Evolutionary conservation across 2,797 vertebrate genomes (phyloP).

Genomic region (Sus cebifrons): DNA sequence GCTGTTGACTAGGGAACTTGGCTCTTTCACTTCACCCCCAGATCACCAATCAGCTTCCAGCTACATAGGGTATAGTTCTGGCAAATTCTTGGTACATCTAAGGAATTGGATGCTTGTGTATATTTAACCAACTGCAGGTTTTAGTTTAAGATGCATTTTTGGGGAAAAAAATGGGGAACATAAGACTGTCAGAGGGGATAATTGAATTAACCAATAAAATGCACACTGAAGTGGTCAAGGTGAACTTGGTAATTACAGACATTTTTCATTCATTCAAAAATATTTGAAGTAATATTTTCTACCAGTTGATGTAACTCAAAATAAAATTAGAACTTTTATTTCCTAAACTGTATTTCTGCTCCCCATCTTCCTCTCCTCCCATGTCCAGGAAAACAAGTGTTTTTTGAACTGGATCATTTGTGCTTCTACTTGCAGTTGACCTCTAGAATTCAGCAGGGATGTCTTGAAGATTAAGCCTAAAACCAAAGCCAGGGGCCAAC

Average conservation of each 20-base stretch:
- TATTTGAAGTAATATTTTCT: constrained; percentile 62
- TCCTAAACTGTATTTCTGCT: constrained; percentile 32
- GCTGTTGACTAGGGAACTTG: background rate
- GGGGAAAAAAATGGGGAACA: background rate
- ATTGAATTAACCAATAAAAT: constrained; percentile 38
- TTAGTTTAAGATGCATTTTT: constrained; percentile 34
- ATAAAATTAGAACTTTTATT: constrained; percentile 53
- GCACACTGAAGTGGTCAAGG: background rate
- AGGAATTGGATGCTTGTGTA: background rate
- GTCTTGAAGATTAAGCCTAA: constrained; percentile 58
- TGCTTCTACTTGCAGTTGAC: constrained; percentile 24
- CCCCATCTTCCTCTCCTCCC: background rate
- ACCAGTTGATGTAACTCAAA: constrained; percentile 29
- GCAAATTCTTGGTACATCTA: background rate
- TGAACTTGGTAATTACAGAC: constrained; percentile 6
- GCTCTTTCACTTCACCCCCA: background rate
- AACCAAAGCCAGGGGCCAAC: background rate
- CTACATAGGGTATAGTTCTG: background rate
- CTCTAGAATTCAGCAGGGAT: constrained; percentile 36
- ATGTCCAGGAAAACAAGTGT: constrained; percentile 34
- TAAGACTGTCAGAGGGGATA: background rate
- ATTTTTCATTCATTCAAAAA: constrained; percentile 58
- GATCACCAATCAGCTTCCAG: background rate
- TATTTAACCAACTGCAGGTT: constrained; percentile 7
- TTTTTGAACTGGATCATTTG: constrained; percentile 10